Evolutionary conservation across 2,888 invertebrate species (phyloP), one percentile per base, ranked within the genome.

Genomic region (Chaetogeoica ovagalla): DNA sequence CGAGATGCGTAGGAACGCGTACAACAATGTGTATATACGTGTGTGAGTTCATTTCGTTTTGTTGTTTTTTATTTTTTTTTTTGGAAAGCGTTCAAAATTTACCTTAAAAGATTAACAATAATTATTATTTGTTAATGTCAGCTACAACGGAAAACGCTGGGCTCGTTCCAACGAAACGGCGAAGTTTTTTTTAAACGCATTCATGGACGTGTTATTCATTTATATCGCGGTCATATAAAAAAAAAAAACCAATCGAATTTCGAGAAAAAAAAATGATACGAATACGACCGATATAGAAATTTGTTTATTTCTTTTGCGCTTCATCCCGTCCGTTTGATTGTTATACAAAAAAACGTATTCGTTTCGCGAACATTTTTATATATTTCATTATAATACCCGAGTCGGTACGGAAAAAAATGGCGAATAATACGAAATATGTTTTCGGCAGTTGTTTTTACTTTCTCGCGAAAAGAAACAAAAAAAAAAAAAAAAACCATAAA

Each of bases 91-190:
- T 68, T 76, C 75, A 76, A 76, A 76, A 23, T 59, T 48, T 68
- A 68, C 48, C 30, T 23, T 23, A 13, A 17, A 76, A 76, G 66
- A 76, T 76, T 68, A 76, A 76, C 66, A 76, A 76, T 76, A 37
- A 75, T 75, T 75, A 75, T 75, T 75, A 76, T 68, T 68, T 76
- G 66, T 68, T 76, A 68, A 76, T 59, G 57, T 68, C 65, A 59
- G 68, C 65, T 19, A 39, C 66, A 65, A 65, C 65, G 57, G 39
- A 66, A 75, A 75, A 39, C 15, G 7, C 68, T 76, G 75, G 66
- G 23, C n/a, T 8, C n/a, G n/a, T 59, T 76, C 75, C 75, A 76
- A 75, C 48, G 48, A 48, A 60, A 59, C 43, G 19, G 43, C 4
- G 23, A 48, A 43, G 59, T 76, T 30, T 59, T 76, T 76, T 30